Base-by-base conservation (phyloP, 2,797 vertebrate species). In the Poeciliopsis presidionis region DNA sequence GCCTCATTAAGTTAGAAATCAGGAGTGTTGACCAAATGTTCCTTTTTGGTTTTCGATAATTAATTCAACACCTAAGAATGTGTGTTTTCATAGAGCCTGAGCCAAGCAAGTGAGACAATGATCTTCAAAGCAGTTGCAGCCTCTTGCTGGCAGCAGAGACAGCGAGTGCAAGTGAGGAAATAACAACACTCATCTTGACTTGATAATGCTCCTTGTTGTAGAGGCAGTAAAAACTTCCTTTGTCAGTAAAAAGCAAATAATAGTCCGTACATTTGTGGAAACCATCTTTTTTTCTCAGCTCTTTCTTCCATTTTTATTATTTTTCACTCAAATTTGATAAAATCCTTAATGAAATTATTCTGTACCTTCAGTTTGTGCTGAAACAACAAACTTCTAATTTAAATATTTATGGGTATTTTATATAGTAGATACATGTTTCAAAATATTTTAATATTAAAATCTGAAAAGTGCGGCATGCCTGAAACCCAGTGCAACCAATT, bases 21-120 rank as follows among this genome's bases (percentile, higher is more conserved):
- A 45, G 65, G 65, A 69, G 65, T 69, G 22, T 69, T 69, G 39
- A 45, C 65, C 65, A 69, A 69, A 69, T 69, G 41, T 45, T 69
- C 41, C 65, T 41, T 5, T 39, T 73, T 73, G 47, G 33, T 53
- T 30, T 53, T 73, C 49, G 12, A 51, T 39, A 51, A 51, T 53
- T 51, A 73, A 53, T 28, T 9, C 47, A 39, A 73, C 72, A 73
- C 72, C 30, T 51, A 53, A 33, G 7, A 69, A 69, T 45, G 65
- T 69, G 65, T 69, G 65, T 69, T 69, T 69, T 43, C 41, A 69
- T 25, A n/a, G 41, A 25, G 43, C 12, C 41, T 69, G 65, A 43
- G 65, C 65, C 39, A 45, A 45, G 5, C 22, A 12, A 69, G 25
- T 20, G 49, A 49, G 46, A 73, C 20, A 36, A 65, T 36, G 30